These are phyloP conservation scores for Nasonia giraulti DNA, from an alignment of 1,140 invertebrate species.

Conservation along the genomic window DNA sequence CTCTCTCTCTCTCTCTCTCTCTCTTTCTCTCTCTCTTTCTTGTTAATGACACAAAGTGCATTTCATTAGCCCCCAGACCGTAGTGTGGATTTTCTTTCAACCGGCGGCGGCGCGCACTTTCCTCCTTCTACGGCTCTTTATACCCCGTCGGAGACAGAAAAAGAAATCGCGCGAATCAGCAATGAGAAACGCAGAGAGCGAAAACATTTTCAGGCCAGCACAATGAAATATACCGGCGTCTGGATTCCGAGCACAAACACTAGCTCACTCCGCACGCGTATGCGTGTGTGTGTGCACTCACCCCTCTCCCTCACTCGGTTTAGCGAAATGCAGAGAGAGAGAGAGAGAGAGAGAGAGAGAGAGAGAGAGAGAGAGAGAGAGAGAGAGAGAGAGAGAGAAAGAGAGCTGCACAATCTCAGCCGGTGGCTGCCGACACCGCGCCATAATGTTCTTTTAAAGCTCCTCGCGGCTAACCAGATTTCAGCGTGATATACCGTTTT, in stretches of 20 bases:
- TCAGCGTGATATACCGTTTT: conserved; percentile 70
- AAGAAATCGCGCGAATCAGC: neutral
- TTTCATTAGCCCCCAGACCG: conserved; percentile 42
- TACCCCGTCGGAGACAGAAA: neutral
- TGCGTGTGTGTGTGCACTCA: neutral
- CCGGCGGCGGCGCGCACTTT: neutral
- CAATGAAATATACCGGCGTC: conserved; percentile 61
- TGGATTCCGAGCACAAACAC: conserved; percentile 48
- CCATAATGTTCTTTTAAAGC: conserved; percentile 64
- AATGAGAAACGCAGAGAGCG: neutral
- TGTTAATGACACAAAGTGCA: conserved; percentile 35
- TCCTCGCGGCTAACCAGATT: conserved; percentile 62
- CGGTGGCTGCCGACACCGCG: neutral
- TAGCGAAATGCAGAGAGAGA: conserved; percentile 35
- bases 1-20: neutral
- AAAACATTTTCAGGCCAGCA: conserved; percentile 47
- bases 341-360: no score
- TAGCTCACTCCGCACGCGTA: neutral
- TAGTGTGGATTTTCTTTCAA: neutral
- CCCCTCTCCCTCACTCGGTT: neutral
- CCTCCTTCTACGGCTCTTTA: neutral
- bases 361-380: no score
- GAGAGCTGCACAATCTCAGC: conserved; percentile 38
- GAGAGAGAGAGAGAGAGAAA: neutral
- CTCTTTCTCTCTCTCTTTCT: neutral